Conservation (phyloP, 2,888 invertebrate genomes). For the Cloeon dipterum region DNA sequence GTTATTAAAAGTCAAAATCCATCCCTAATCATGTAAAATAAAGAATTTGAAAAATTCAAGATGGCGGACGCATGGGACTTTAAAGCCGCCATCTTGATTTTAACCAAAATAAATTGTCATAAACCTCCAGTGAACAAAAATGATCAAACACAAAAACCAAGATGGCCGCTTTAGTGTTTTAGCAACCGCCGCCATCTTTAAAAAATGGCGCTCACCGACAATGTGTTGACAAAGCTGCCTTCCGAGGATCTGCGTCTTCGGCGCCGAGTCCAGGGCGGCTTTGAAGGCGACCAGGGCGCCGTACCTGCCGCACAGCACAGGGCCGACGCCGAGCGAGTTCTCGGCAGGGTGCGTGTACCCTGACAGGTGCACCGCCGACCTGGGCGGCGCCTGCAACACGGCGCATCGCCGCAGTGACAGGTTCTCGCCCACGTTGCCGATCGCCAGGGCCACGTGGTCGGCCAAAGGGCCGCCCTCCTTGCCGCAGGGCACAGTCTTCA, state of each 20-base stretch:
- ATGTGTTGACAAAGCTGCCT: conserved; percentile 77
- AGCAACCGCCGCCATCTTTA: too few species aligned
- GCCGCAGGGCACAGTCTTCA: conserved; percentile 32
- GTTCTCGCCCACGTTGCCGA: conserved; percentile 82
- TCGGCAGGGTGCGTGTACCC: conserved; percentile 65
- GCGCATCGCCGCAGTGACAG: conserved; percentile 58
- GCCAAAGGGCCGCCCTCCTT: conserved; percentile 40
- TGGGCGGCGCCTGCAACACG: conserved; percentile 36
- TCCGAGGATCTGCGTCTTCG: conserved; percentile 28
- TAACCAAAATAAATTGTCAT: too few species aligned
- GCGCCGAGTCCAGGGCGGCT: conserved; percentile 16
- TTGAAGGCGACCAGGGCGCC: conserved; percentile 60
- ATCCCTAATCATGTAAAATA: too few species aligned
- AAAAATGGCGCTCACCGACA: conserved; percentile 53
- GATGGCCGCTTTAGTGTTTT: too few species aligned
- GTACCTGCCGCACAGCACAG: conserved; percentile 41
- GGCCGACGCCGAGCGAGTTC: conserved; percentile 19
- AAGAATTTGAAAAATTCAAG: too few species aligned
- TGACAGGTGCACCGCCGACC: conserved; percentile 24
- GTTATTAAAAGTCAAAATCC: too few species aligned
- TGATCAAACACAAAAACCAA: too few species aligned
- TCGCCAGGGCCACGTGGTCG: conserved; percentile 62
- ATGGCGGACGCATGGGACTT: too few species aligned
- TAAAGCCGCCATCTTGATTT: too few species aligned
- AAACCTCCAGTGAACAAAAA: too few species aligned